Conservation (phyloP, 2,113 vertebrate genomes). For the Protomyctophum bolini region DNA sequence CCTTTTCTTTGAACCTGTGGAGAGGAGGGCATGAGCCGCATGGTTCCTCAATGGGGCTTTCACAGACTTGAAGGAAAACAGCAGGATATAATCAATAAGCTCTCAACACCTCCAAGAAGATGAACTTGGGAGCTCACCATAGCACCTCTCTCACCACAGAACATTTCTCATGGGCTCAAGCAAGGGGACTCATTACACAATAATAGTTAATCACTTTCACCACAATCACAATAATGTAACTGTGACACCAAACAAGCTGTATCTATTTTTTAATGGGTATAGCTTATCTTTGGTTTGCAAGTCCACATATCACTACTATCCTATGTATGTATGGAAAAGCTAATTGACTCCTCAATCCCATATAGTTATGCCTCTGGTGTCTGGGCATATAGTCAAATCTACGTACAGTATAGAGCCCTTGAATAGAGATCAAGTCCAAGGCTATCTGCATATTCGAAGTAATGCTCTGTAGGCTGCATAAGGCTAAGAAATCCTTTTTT, state of each 20-base stretch:
- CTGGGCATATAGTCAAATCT: background rate
- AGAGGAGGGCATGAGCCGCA: slow-evolving; percentile 27
- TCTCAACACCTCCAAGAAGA: slow-evolving; percentile 49
- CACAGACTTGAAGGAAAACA: slow-evolving; percentile 63
- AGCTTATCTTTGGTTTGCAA: slow-evolving; percentile 42
- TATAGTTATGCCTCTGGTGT: slow-evolving; percentile 2
- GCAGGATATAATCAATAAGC: slow-evolving; percentile 71
- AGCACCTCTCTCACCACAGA: slow-evolving; percentile 35
- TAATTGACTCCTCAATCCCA: slow-evolving; percentile 7
- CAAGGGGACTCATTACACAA: slow-evolving; percentile 52
- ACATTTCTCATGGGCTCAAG: slow-evolving; percentile 55
- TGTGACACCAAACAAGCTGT: slow-evolving; percentile 11
- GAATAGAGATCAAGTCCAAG: background rate
- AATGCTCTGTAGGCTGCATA: background rate
- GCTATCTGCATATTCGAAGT: background rate
- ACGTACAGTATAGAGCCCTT: background rate
- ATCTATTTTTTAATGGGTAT: slow-evolving; percentile 36
- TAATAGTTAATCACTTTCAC: slow-evolving; percentile 54
- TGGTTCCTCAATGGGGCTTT: slow-evolving; percentile 43
- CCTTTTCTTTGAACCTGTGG: slow-evolving; percentile 52
- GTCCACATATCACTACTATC: slow-evolving; percentile 41
- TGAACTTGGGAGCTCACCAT: slow-evolving; percentile 32
- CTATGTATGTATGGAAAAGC: slow-evolving; percentile 9
- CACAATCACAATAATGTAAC: slow-evolving; percentile 7
- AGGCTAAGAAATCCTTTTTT: background rate